Percentiles rank a stretch among this genome's conserved stretches.
These are phyloP conservation scores for Leptogaster cylindrica DNA, from an alignment of 2,888 invertebrate species.

Conservation along the genomic window DNA sequence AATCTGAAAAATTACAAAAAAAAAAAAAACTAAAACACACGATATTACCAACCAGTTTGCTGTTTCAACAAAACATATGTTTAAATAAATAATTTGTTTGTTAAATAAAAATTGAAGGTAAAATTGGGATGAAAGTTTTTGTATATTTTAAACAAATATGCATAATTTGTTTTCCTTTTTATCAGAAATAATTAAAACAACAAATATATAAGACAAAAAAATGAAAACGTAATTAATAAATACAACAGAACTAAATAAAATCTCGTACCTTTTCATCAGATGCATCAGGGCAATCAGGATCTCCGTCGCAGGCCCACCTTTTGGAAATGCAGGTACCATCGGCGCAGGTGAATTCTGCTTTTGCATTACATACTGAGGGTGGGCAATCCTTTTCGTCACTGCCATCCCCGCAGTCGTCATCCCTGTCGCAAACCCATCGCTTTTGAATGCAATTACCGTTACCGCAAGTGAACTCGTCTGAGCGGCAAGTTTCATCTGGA, in stretches of 20 bases:
- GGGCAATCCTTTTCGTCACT: slow-evolving; percentile 83
- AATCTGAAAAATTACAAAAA: too few relatives aligned
- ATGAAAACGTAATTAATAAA: not conserved
- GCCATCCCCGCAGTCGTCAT: slow-evolving; percentile 86
- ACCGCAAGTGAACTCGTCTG: slow-evolving; percentile 91
- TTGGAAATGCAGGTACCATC: slow-evolving; percentile 79
- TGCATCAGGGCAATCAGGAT: slow-evolving; percentile 82
- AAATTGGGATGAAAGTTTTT: too few relatives aligned
- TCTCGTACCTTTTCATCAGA: slow-evolving; percentile 77
- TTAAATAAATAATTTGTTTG: too few relatives aligned
- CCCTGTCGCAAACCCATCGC: slow-evolving; percentile 85
- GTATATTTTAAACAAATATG: too few relatives aligned
- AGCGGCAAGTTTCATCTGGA: slow-evolving; percentile 86
- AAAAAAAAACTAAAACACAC: too few relatives aligned
- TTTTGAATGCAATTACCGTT: slow-evolving; percentile 88
- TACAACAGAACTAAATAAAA: not conserved
- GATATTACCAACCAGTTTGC: too few relatives aligned
- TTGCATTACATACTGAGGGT: slow-evolving; percentile 71
- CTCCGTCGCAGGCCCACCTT: slow-evolving; percentile 87
- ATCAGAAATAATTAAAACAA: not conserved
- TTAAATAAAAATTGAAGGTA: too few relatives aligned
- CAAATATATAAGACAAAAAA: not conserved
- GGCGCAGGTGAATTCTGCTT: slow-evolving; percentile 76
- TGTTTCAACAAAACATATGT: too few relatives aligned
- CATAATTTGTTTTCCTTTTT: not conserved